Evolutionary conservation across 2,797 vertebrate species (phyloP).

Genomic region (Masticophis lateralis): DNA sequence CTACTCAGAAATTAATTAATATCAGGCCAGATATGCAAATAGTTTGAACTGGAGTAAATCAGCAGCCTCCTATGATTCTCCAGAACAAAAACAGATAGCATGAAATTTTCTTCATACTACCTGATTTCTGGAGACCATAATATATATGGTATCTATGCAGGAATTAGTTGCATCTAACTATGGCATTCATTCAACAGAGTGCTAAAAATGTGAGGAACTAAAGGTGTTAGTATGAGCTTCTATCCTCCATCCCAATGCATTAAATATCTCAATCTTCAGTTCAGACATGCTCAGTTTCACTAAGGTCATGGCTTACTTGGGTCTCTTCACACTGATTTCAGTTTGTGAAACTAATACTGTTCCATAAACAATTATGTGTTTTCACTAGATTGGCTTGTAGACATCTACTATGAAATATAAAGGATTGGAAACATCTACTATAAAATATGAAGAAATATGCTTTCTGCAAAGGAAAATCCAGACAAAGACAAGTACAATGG

Average conservation of each 20-base stretch:
- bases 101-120: not conserved
- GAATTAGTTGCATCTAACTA: not conserved
- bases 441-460: not conserved
- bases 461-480: not conserved
- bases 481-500: not conserved
- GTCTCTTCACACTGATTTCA: not conserved
- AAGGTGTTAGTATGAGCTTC: not conserved
- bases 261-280: not conserved
- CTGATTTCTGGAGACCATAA: not conserved
- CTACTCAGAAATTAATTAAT: not conserved
- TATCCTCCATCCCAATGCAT: not conserved
- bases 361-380: not conserved
- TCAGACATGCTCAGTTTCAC: not conserved
- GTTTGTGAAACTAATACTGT: not conserved
- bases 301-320: not conserved
- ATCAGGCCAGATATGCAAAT: not conserved
- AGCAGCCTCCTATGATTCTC: not conserved
- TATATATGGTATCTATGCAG: not conserved
- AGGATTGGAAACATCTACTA: not conserved
- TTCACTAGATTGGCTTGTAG: not conserved
- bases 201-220: not conserved
- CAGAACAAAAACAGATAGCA: not conserved
- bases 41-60: not conserved
- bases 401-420: not conserved
- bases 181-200: not conserved